Conservation (phyloP, 2,113 vertebrate species). For the Pogona vitticeps region DNA sequence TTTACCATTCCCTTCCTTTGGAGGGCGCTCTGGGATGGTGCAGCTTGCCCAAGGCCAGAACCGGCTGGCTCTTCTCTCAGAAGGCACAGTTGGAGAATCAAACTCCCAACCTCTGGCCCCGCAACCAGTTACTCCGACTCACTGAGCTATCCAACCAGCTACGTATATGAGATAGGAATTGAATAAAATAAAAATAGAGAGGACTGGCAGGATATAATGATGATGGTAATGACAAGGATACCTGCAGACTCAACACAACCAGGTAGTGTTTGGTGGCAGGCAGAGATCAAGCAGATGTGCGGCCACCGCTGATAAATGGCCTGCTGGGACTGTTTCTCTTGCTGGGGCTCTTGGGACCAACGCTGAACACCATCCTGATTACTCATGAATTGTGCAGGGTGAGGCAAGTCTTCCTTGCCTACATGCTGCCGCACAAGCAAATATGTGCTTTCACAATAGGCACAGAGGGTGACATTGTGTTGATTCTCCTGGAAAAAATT, state of each 20-base stretch:
- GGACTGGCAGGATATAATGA: not conserved
- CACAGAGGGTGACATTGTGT: not conserved
- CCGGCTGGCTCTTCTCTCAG: no score
- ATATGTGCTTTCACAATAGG: conserved; percentile 7
- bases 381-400: not conserved
- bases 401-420: not conserved
- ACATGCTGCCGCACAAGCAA: not conserved
- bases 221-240: not conserved
- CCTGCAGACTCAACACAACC: not conserved
- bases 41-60: no score
- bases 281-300: not conserved
- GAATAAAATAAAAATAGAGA: no score
- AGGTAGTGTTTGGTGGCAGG: not conserved
- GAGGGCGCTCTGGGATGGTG: no score
- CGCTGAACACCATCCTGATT: not conserved
- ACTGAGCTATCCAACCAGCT: no score
- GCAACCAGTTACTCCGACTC: no score
- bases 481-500: not conserved
- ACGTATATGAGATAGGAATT: no score
- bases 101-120: no score
- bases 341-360: not conserved
- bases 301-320: not conserved
- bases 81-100: no score
- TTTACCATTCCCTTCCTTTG: no score
- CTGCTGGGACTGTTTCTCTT: not conserved